Percentiles rank a stretch among this genome's conserved stretches.
Conservation (phyloP, 37 sponge, comb jelly and placozoan genomes). For the Cliona cf. orientalis region DNA sequence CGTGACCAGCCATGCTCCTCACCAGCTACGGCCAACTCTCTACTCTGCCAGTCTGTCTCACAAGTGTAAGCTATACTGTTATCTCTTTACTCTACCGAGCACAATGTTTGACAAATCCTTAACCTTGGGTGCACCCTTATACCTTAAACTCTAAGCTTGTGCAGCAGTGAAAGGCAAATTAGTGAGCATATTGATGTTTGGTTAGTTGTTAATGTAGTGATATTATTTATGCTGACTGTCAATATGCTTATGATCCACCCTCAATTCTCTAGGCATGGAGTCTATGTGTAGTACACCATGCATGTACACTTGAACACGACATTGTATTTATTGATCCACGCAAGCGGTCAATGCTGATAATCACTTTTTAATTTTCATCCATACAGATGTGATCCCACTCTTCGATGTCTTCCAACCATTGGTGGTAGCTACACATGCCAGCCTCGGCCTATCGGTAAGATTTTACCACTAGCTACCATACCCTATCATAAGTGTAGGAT, state of each 20-base stretch:
- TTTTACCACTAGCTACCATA: too few species aligned
- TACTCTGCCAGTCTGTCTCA: slow-evolving; percentile 38
- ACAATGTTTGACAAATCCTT: not conserved
- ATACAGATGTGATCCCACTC: slow-evolving; percentile 33
- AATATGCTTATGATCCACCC: too few species aligned
- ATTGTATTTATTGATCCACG: too few species aligned
- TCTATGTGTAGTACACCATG: too few species aligned
- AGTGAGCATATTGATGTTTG: too few species aligned
- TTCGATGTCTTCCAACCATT: slow-evolving; percentile 38
- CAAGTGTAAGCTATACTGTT: slow-evolving; percentile 16
- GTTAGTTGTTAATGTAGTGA: too few species aligned
- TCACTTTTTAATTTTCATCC: too few species aligned
- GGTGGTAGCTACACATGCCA: slow-evolving; percentile 44
- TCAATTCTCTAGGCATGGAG: too few species aligned
- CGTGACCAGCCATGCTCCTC: slow-evolving; percentile 40
- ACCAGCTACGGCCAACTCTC: slow-evolving; percentile 52
- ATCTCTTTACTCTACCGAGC: not conserved
- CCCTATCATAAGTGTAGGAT: too few species aligned
- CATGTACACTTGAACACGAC: too few species aligned
- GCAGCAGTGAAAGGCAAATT: not conserved
- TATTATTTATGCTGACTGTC: too few species aligned
- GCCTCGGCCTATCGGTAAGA: slow-evolving; percentile 2
- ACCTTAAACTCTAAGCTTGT: not conserved
- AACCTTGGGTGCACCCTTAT: not conserved
- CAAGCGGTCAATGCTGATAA: too few species aligned